Conservation (phyloP, 2,113 vertebrate species). For the Chionomys nivalis region DNA sequence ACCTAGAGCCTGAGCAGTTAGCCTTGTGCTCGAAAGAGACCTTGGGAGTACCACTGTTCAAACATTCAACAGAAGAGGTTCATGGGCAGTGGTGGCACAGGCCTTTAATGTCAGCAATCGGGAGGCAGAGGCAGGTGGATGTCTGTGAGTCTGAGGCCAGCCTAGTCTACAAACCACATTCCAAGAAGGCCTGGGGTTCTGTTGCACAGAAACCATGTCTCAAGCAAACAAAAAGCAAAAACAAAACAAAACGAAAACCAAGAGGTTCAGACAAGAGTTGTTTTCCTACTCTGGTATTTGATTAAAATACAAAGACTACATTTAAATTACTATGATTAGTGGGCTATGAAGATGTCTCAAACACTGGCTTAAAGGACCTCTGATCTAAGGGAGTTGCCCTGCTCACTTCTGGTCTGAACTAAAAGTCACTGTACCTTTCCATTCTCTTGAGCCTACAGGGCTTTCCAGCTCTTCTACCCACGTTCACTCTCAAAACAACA, state of each 20-base stretch:
- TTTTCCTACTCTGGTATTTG: slow-evolving; percentile 14
- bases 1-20: background rate
- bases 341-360: background rate
- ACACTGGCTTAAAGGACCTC: background rate
- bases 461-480: background rate
- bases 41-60: background rate
- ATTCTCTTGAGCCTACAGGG: background rate
- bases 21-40: background rate
- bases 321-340: background rate
- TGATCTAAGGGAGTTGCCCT: background rate
- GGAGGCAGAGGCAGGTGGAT: too few relatives aligned
- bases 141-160: background rate
- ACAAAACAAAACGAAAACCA: background rate
- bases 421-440: background rate
- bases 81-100: too few relatives aligned
- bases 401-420: background rate
- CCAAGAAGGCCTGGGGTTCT: background rate
- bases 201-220: background rate
- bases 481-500: background rate
- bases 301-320: slow-evolving; percentile 27
- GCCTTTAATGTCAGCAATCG: too few relatives aligned
- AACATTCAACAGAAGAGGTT: background rate
- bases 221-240: background rate
- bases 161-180: background rate
- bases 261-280: background rate